These are phyloP conservation scores for Anguilla megastoma DNA, from an alignment of 2,797 vertebrate genomes.

Conservation along the genomic window DNA sequence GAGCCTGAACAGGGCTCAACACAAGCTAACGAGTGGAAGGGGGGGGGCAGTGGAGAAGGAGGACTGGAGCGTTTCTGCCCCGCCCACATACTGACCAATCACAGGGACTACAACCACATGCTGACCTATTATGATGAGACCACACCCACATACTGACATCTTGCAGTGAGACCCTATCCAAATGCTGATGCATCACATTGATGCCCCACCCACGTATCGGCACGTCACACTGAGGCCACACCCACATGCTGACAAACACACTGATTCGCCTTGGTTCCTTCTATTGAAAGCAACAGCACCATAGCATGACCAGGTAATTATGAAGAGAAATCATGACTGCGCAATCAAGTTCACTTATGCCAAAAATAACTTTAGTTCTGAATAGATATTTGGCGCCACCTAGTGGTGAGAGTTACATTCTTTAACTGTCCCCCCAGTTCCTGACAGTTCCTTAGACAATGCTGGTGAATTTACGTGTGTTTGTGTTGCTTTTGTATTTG, in stretches of 20 bases:
- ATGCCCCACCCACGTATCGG: background rate
- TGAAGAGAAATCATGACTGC: background rate
- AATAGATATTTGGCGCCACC: conserved; percentile 21
- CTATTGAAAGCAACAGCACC: background rate
- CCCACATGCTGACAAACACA: background rate
- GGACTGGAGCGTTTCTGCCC: background rate
- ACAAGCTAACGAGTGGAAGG: conserved; percentile 1
- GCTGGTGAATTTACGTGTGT: background rate
- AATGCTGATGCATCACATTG: background rate
- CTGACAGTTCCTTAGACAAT: background rate
- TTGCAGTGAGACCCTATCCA: background rate
- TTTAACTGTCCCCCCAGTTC: background rate
- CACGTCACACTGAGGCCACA: background rate
- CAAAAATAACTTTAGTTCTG: background rate
- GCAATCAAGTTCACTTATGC: background rate
- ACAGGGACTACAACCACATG: too few species aligned
- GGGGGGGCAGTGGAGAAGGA: conserved; percentile 24
- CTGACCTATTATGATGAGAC: background rate
- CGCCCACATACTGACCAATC: background rate
- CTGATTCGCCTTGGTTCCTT: background rate
- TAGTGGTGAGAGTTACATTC: background rate
- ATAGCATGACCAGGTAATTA: background rate
- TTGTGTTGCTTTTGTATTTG: background rate
- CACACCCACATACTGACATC: background rate
- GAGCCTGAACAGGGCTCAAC: background rate